Conservation (phyloP, 2,888 invertebrate genomes). For the Drosophila prostipennis region DNA sequence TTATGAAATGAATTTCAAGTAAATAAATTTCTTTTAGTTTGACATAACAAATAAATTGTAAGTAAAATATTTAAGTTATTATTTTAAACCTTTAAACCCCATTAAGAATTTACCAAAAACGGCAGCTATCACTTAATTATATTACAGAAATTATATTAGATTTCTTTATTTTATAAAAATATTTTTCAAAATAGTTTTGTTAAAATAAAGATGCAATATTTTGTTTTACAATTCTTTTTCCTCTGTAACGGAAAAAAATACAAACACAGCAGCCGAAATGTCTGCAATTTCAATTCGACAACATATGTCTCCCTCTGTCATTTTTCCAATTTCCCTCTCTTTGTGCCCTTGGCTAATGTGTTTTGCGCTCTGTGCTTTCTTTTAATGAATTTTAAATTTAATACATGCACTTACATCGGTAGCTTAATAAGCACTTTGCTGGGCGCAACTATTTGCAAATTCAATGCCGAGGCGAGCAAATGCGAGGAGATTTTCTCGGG, state of each 20-base stretch:
- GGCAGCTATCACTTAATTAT: too few relatives aligned
- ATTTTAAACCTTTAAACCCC: too few relatives aligned
- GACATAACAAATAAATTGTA: too few relatives aligned
- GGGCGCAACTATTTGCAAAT: constrained; percentile 53
- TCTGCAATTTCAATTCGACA: constrained; percentile 50
- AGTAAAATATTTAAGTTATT: too few relatives aligned
- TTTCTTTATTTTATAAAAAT: neutral
- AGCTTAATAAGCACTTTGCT: constrained; percentile 60
- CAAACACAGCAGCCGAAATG: constrained; percentile 18
- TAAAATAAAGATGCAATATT: neutral
- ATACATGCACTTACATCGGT: constrained; percentile 30
- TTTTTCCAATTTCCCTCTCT: constrained; percentile 16
- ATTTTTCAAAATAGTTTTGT: neutral
- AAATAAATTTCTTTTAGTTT: too few relatives aligned
- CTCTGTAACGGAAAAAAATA: neutral
- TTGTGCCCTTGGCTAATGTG: constrained; percentile 50
- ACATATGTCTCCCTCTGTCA: constrained; percentile 8
- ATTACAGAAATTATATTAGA: too few relatives aligned
- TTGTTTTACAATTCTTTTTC: neutral
- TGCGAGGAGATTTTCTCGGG: constrained; percentile 16
- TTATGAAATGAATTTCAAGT: too few relatives aligned
- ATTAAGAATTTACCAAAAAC: too few relatives aligned
- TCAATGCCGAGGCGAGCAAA: constrained; percentile 40
- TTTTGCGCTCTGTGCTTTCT: constrained; percentile 27
- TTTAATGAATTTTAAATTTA: constrained; percentile 74